Evolutionary conservation across 2,113 vertebrate species (phyloP).

Genomic region (Elgaria multicarinata): DNA sequence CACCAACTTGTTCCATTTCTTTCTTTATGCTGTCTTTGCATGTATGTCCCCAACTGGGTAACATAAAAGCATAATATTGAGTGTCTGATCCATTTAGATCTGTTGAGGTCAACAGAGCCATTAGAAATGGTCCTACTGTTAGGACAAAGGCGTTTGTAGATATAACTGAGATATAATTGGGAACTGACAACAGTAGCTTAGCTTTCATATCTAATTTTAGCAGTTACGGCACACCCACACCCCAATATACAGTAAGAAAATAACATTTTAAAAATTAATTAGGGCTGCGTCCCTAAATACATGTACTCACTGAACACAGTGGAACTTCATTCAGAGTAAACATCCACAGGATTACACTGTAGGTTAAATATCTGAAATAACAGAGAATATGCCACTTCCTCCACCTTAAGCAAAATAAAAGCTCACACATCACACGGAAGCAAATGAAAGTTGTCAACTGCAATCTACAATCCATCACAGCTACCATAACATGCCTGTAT

Average conservation of each 20-base stretch:
- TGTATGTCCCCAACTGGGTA: not conserved
- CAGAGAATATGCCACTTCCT: not conserved
- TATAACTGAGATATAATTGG: not conserved
- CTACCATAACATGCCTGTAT: too few species aligned
- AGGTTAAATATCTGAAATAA: not conserved
- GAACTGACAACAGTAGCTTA: not conserved
- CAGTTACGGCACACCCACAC: not conserved
- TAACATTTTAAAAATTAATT: too few species aligned
- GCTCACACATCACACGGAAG: not conserved
- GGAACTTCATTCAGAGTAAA: not conserved
- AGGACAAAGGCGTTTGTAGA: not conserved
- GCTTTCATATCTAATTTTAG: not conserved
- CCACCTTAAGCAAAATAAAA: not conserved
- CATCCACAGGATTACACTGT: not conserved
- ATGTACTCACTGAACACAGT: not conserved
- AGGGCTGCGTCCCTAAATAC: not conserved
- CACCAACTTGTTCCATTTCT: not conserved
- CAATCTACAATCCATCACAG: not conserved
- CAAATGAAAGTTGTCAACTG: not conserved
- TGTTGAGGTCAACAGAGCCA: not conserved
- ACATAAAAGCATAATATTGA: not conserved
- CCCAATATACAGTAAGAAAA: too few species aligned
- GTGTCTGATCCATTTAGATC: not conserved
- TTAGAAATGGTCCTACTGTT: not conserved
- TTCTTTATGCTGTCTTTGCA: not conserved